Percentiles rank a stretch among this genome's conserved stretches.
Conservation (phyloP, 2,888 invertebrate genomes). For the Abscondita cerata region DNA sequence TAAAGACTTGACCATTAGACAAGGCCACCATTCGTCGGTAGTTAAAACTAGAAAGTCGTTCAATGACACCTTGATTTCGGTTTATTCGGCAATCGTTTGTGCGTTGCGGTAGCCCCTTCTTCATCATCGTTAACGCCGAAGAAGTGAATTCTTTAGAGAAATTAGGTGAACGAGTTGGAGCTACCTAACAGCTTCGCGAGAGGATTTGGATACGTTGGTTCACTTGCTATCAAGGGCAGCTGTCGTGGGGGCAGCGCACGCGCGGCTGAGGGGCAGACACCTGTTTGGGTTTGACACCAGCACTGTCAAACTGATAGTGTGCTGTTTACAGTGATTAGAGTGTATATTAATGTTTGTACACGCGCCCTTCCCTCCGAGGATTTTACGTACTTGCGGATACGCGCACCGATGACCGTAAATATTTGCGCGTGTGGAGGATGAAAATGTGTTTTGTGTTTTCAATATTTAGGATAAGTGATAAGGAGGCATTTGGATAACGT, state of each 20-base stretch:
- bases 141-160: constrained; percentile 33
- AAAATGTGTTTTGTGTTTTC: constrained; percentile 37
- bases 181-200: constrained; percentile 26
- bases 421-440: constrained; percentile 32
- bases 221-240: constrained; percentile 54
- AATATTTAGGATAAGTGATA: constrained; percentile 35
- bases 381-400: constrained; percentile 23
- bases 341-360: constrained; percentile 45
- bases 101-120: neutral
- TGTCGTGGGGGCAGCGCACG: constrained; percentile 37
- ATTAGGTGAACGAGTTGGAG: constrained; percentile 42
- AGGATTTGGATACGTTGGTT: constrained; percentile 41
- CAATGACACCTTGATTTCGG: constrained; percentile 38
- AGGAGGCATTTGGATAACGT: constrained; percentile 39
- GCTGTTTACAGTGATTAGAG: constrained; percentile 46
- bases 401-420: constrained; percentile 30
- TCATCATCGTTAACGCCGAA: constrained; percentile 1
- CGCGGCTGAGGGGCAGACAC: constrained; percentile 46
- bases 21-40: constrained; percentile 31
- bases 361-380: constrained; percentile 37
- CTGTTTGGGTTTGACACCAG: constrained; percentile 47
- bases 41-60: constrained; percentile 41
- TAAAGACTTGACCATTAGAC: constrained; percentile 31
- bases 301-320: constrained; percentile 48
- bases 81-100: constrained; percentile 4